Evolutionary conservation across 2,113 vertebrate genomes (phyloP).

Genomic region (Tachysurus fulvidraco): DNA sequence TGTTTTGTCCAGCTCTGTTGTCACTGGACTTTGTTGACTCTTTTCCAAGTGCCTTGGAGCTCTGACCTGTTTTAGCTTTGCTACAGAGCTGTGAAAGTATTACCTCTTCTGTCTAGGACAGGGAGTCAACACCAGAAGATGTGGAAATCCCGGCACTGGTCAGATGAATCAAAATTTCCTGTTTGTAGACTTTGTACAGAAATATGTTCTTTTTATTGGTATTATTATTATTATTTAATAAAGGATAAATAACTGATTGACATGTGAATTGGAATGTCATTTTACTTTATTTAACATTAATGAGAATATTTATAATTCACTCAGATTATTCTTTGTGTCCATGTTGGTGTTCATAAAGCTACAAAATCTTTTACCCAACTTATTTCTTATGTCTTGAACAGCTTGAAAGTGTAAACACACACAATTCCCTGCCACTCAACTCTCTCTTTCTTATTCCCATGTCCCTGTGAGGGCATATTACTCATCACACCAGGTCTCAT

Average conservation of each 20-base stretch:
- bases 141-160: constrained; percentile 74
- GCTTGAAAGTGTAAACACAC: background rate
- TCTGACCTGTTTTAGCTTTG: constrained; percentile 67
- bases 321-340: background rate
- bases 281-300: constrained; percentile 2
- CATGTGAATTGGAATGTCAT: constrained; percentile 29
- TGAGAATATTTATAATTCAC: background rate
- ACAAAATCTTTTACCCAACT: background rate
- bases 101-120: constrained; percentile 80
- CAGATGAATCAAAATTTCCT: constrained; percentile 82
- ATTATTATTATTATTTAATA: constrained; percentile 89
- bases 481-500: background rate
- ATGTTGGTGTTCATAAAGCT: background rate
- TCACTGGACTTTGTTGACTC: constrained; percentile 66
- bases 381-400: background rate
- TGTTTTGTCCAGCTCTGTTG: constrained; percentile 62
- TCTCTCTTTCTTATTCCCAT: background rate
- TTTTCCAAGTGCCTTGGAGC: constrained; percentile 96
- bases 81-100: constrained; percentile 78
- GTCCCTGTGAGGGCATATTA: constrained; percentile 5
- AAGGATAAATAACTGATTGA: constrained; percentile 80
- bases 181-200: constrained; percentile 99
- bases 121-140: constrained; percentile 61
- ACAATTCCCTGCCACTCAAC: background rate
- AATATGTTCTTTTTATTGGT: constrained; percentile 86